Base-by-base conservation (phyloP, 53 echinoderm and acorn worm genomes). In the Temnopleurus reevesii region DNA sequence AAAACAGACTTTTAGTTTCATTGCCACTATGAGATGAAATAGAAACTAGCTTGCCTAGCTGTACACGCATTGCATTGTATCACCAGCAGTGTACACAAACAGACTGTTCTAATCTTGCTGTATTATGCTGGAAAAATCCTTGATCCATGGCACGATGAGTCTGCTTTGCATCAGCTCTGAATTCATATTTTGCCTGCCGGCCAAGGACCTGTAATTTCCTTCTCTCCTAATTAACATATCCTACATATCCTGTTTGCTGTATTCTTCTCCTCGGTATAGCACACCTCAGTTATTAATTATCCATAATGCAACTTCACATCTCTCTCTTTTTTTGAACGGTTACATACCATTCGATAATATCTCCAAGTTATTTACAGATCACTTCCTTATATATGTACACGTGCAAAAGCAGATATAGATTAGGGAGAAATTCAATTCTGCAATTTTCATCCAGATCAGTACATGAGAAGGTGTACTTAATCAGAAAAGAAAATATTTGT, bases 221-320 rank as follows among this genome's bases (percentile, higher is more conserved):
- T 66, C 46, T 51, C 65, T 38, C 65, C 49, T 66, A 87, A 87
- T 87, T 87, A 87, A 87, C 88, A 71, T 51, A 66, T 87, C 88
- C 88, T 87, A 65, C 88, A 87, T 47, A 87, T 87, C 88, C 88
- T 87, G 88, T 87, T 66, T 87, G 65, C 12, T 59, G 33, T 59
- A 83, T 38, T 24, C 55, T 53, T 55, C 36, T 36, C 38, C 57
- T 56, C n/a, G 41, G 71, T 41, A 41, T n/a, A 71, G 41, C 36
- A 71, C 71, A 71, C 71, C 41, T 71, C 71, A 71, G 41, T 8
- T 13, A 71, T 71, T 71, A 71, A 71, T 71, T 43, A 43, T 38
- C 71, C 41, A 36, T 43, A 21, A 8, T 36, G 38, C 15, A 38
- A 19, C 21, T 36, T 25, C 58, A 26, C 28, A 55, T 12, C n/a